These are phyloP conservation scores for Oncorhynchus kisutch DNA, from an alignment of 2,113 vertebrate genomes.

Conservation along the genomic window DNA sequence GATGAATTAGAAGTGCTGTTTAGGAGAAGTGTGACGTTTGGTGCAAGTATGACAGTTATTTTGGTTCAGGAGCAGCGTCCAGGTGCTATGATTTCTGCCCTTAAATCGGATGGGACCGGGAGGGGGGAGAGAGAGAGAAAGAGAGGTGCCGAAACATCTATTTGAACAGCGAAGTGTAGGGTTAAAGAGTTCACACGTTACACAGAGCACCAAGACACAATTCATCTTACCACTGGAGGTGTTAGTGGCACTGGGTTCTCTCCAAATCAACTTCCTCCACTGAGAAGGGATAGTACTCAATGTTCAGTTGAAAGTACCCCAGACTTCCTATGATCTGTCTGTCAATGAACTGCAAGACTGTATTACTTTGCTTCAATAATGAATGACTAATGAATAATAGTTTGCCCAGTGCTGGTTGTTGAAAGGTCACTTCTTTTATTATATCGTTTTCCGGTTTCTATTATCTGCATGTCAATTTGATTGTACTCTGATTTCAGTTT, in stretches of 20 bases:
- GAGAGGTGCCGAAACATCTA: slow-evolving; percentile 34
- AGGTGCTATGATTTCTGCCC: slow-evolving; percentile 4
- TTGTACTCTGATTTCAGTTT: not conserved
- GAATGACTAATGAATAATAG: no score
- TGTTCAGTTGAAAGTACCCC: not conserved
- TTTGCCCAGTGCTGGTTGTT: no score
- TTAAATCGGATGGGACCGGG: not conserved
- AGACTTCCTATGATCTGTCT: not conserved
- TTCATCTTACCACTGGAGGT: slow-evolving; percentile 41
- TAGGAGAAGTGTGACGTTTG: not conserved
- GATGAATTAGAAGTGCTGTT: not conserved
- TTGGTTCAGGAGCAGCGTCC: slow-evolving; percentile 32
- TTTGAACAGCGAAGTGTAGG: slow-evolving; percentile 15
- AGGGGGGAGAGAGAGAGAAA: not conserved
- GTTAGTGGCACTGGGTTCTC: slow-evolving; percentile 37
- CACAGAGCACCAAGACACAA: slow-evolving; percentile 35
- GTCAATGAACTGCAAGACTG: not conserved
- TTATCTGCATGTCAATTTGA: no score
- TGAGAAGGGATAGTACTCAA: slow-evolving; percentile 18
- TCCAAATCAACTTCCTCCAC: slow-evolving; percentile 30
- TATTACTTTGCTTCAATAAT: not conserved
- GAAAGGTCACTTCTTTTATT: no score
- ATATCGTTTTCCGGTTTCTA: no score
- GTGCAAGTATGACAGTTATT: slow-evolving; percentile 35
- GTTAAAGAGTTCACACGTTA: slow-evolving; percentile 34